Evolutionary conservation across 2,113 vertebrate genomes (phyloP).

Genomic region (Stomatorhinus ivindoensis): DNA sequence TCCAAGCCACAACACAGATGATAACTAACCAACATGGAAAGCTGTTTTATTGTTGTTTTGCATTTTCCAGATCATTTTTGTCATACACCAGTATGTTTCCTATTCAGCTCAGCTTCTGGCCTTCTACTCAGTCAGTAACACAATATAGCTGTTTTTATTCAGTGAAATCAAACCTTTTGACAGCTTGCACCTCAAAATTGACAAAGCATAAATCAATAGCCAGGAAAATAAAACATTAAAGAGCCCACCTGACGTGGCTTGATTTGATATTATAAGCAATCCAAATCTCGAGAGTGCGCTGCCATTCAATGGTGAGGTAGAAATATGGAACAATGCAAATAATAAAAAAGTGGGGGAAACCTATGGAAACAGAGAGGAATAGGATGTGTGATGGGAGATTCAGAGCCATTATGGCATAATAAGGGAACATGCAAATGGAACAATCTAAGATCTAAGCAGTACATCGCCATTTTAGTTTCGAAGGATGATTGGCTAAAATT

Average conservation of each 20-base stretch:
- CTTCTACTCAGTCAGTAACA: conserved; percentile 12
- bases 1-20: neutral
- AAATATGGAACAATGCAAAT: neutral
- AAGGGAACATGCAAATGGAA: neutral
- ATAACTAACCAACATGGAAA: neutral
- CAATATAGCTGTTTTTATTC: conserved; percentile 1
- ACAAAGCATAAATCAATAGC: conserved; percentile 9
- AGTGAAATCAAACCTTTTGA: neutral
- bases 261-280: conserved; percentile 10
- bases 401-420: neutral
- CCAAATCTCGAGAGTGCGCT: neutral
- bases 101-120: conserved; percentile 14
- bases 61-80: conserved; percentile 4
- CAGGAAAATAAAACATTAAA: conserved; percentile 10
- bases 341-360: neutral
- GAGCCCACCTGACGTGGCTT: neutral
- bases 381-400: neutral
- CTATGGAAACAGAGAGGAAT: neutral
- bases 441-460: neutral
- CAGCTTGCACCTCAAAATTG: neutral
- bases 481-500: neutral
- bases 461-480: neutral
- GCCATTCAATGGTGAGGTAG: neutral
- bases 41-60: conserved; percentile 12
- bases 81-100: neutral